Evolutionary conservation across 2,888 invertebrate species (phyloP).

Genomic region (Brachycybe producta): DNA sequence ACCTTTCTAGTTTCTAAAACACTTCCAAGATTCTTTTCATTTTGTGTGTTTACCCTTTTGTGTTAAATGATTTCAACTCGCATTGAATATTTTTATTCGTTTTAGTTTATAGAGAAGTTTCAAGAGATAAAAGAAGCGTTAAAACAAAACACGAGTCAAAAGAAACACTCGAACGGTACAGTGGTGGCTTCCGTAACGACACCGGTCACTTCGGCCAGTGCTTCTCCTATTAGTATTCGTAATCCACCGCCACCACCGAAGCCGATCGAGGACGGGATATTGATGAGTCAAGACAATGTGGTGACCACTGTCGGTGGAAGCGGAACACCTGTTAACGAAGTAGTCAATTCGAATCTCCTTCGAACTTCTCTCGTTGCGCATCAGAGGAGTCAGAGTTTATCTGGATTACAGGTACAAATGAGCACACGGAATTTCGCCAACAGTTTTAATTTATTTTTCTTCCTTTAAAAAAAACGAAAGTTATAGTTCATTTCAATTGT

Average conservation of each 20-base stretch:
- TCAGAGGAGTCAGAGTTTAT: constrained; percentile 37
- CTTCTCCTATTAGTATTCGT: constrained; percentile 64
- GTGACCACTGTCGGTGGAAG: constrained; percentile 35
- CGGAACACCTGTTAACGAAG: constrained; percentile 19
- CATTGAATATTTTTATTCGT: constrained; percentile 14
- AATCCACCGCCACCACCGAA: constrained; percentile 18
- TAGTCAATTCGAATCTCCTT: constrained; percentile 10
- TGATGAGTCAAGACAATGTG: constrained; percentile 44
- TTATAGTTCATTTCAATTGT: too few relatives aligned
- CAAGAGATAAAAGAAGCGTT: constrained; percentile 96
- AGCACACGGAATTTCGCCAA: not conserved
- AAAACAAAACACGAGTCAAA: constrained; percentile 31
- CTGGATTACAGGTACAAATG: constrained; percentile 30
- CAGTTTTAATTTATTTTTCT: too few relatives aligned
- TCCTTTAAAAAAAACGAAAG: too few relatives aligned
- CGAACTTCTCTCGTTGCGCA: constrained; percentile 30
- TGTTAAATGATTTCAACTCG: not conserved
- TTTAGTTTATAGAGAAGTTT: constrained; percentile 91
- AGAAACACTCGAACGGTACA: constrained; percentile 24
- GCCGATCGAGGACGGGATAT: constrained; percentile 15
- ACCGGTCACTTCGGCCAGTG: constrained; percentile 73
- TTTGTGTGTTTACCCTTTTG: constrained; percentile 1
- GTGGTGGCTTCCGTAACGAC: constrained; percentile 30
- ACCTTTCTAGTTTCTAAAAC: too few relatives aligned
- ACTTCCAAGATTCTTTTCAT: not conserved